Evolutionary conservation across 2,797 vertebrate genomes (phyloP), one percentile per base, ranked within the genome.

Genomic region (Varecia variegata): DNA sequence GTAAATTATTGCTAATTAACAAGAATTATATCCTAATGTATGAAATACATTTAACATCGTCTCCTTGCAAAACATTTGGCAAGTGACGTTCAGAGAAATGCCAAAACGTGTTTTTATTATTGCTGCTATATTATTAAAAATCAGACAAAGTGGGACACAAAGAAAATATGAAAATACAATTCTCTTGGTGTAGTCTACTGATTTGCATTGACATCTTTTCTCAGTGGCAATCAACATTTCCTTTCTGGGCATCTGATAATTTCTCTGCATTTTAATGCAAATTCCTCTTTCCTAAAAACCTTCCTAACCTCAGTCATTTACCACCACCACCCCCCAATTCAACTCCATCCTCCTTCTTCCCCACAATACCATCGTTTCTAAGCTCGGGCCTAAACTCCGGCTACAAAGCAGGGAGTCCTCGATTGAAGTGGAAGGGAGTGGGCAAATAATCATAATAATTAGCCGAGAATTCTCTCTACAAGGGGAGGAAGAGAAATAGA

Each of bases 1-100:
- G 89, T 99, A 99, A 99, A 99, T 99, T 98, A 99, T 98, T 98
- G 98, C 98, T 99, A 99, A 99, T 99, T 99, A 99, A 98, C 98
- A 98, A 98, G 98, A 98, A 99, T 98, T 98, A 99, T 98, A 98
- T 97, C 97, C 98, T 97, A 98, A 98, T 81, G 95, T 98, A 98
- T 98, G 98, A 98, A 98, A 98, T 97, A 97, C 65, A 25, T 97
- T 97, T 98, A 97, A 97, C 97, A 97, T 95, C 0, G 10, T 35
- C 52, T 98, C 94, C 1, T 93, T 98, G 95, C 97, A 98, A 98
- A 98, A 98, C 96, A 98, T 97, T 98, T 96, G 97, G 96, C 97
- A 98, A 67, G 89, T 87, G 80, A 93, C 18, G 68, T 97, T 98
- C 94, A 87, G 88, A 97, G 79, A 97, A 97, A 92, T 94, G 96